These are phyloP conservation scores for Actinernus sp. DNA, from an alignment of 92 coral and sea anemone genomes.

Conservation along the genomic window DNA sequence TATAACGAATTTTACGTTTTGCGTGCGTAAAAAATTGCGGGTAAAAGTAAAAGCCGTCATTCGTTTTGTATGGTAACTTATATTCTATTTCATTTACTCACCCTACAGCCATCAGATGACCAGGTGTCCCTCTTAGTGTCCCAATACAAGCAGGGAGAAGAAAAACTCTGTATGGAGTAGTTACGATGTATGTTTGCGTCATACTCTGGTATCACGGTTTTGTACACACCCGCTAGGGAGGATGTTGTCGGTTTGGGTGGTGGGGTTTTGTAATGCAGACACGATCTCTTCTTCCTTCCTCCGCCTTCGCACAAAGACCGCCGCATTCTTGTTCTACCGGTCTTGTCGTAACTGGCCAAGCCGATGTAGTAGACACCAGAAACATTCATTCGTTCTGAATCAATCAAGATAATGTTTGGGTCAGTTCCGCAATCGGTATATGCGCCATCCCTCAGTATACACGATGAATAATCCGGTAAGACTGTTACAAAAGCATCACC, in stretches of 20 bases:
- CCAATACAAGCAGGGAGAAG: conserved; percentile 69
- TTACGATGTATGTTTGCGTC: conserved; percentile 17
- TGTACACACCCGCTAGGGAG: conserved; percentile 8
- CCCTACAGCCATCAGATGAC: conserved; percentile 54
- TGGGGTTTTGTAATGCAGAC: conserved; percentile 40
- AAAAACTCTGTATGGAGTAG: conserved; percentile 60
- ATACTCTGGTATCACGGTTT: conserved; percentile 11
- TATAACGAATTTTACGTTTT: too few relatives aligned
- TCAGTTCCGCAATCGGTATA: conserved; percentile 16
- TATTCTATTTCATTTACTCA: too few relatives aligned
- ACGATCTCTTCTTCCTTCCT: conserved; percentile 43
- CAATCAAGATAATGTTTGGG: conserved; percentile 29
- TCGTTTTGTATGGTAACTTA: too few relatives aligned
- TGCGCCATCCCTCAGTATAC: neutral
- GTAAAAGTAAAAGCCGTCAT: too few relatives aligned
- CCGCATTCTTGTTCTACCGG: conserved; percentile 1
- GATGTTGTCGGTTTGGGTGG: conserved; percentile 17
- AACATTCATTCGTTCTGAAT: neutral
- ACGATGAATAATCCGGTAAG: conserved; percentile 36
- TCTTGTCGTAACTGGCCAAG: conserved; percentile 2
- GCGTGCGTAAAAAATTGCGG: too few relatives aligned
- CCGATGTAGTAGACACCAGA: conserved; percentile 43
- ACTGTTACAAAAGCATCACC: conserved; percentile 10
- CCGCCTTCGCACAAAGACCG: conserved; percentile 25
- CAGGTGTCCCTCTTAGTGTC: conserved; percentile 37